Evolutionary conservation across 2,888 invertebrate species (phyloP).

Genomic region (Leptinotarsa rubiginosa): DNA sequence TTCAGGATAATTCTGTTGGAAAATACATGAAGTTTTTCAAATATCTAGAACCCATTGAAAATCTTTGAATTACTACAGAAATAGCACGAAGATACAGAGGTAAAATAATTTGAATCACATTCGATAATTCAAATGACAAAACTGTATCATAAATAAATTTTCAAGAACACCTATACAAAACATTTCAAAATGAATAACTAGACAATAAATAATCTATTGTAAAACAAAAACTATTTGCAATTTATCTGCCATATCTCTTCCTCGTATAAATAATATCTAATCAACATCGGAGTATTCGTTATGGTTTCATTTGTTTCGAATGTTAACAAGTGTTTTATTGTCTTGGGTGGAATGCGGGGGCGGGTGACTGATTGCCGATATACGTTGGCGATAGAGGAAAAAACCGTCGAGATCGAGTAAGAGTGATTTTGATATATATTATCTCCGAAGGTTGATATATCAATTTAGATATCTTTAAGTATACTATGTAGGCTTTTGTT

Average conservation of each 20-base stretch:
- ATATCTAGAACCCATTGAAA: too few relatives aligned
- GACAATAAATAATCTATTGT: neutral
- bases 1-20: too few relatives aligned
- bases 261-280: constrained; percentile 43
- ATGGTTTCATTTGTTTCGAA: constrained; percentile 20
- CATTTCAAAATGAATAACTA: neutral
- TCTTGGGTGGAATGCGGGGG: constrained; percentile 34
- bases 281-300: constrained; percentile 22
- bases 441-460: constrained; percentile 35
- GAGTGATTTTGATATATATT: constrained; percentile 32
- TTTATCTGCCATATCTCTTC: constrained; percentile 37
- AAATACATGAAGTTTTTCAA: too few relatives aligned
- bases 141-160: neutral
- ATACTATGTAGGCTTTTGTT: neutral
- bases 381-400: constrained; percentile 15
- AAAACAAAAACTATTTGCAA: constrained; percentile 24
- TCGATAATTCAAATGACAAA: neutral
- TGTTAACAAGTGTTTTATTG: constrained; percentile 39
- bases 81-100: too few relatives aligned
- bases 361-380: constrained; percentile 19
- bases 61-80: too few relatives aligned
- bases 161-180: neutral
- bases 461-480: constrained; percentile 13
- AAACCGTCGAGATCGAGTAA: constrained; percentile 15
- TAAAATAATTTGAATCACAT: too few relatives aligned